phyloP scores from a whole-genome alignment of 1,140 invertebrate species.

The Sarcophaga peregrina region DNA sequence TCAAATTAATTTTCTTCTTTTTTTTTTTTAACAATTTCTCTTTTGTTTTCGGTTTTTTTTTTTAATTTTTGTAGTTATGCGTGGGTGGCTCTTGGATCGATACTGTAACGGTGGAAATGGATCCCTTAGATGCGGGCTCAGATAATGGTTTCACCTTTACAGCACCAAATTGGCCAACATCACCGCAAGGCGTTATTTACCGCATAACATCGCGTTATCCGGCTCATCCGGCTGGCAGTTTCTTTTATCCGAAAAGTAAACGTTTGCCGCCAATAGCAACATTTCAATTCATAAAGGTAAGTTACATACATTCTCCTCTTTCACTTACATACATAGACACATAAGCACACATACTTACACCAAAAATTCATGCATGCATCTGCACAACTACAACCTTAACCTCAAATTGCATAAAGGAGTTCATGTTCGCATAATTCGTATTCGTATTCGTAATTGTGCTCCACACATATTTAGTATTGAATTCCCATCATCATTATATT shows the following conservation, averaged over 20 bases:
- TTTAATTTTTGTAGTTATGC: conserved; percentile 75
- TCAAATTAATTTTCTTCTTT: background rate
- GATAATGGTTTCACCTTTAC: conserved; percentile 98
- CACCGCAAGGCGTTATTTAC: conserved; percentile 89
- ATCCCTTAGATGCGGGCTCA: conserved; percentile 95
- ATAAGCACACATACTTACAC: no score
- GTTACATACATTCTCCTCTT: background rate
- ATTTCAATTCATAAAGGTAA: conserved; percentile 89
- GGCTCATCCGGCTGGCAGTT: conserved; percentile 92
- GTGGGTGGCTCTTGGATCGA: conserved; percentile 95
- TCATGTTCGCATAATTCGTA: no score
- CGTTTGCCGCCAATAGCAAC: conserved; percentile 90
- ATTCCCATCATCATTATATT: no score
- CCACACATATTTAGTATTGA: no score
- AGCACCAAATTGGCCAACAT: conserved; percentile 91
- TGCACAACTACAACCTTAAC: no score
- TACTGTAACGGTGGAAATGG: conserved; percentile 90
- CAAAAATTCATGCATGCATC: no score
- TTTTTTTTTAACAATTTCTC: background rate
- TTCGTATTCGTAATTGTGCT: no score
- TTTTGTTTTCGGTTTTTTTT: conserved; percentile 25
- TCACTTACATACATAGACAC: no score
- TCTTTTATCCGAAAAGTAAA: conserved; percentile 90
- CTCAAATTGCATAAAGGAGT: no score
- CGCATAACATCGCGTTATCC: conserved; percentile 90